These are phyloP conservation scores for Eriocheir sinensis DNA, from an alignment of 1,140 invertebrate species.

Conservation along the genomic window DNA sequence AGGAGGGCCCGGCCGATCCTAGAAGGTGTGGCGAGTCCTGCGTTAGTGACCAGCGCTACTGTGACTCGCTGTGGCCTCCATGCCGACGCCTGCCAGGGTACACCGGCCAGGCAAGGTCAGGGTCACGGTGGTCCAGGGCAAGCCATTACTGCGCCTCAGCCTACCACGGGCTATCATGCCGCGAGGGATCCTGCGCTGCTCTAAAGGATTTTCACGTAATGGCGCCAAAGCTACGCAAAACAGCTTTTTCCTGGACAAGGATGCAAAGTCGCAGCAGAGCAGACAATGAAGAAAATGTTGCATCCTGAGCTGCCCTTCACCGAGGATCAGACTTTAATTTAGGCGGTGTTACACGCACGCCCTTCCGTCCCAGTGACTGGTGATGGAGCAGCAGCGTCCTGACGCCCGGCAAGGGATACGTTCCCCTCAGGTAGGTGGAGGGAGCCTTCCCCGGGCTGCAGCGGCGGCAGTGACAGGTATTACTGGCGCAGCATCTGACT, in stretches of 20 bases:
- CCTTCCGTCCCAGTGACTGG: not conserved
- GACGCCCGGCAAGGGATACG: not conserved
- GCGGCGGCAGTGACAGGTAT: not conserved
- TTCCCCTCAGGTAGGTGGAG: too few species aligned
- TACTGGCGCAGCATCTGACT: not conserved
- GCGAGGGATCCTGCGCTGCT: not conserved
- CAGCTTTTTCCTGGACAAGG: not conserved
- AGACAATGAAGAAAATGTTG: not conserved
- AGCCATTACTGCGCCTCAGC: not conserved
- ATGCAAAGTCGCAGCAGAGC: not conserved
- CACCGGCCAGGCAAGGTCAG: not conserved
- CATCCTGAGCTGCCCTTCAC: not conserved
- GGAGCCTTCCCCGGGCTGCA: not conserved
- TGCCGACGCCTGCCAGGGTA: not conserved
- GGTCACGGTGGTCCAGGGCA: not conserved
- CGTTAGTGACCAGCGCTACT: not conserved
- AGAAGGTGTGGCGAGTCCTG: not conserved
- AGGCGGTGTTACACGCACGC: too few species aligned
- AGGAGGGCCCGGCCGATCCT: not conserved
- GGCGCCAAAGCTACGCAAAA: not conserved
- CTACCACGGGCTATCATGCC: not conserved
- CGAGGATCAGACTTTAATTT: not conserved
- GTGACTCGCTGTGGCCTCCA: constrained; percentile 9
- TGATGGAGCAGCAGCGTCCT: not conserved
- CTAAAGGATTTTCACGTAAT: not conserved